phyloP scores from a whole-genome alignment of 2,113 vertebrate species.

The Cyphomyrus plagiostoma region DNA sequence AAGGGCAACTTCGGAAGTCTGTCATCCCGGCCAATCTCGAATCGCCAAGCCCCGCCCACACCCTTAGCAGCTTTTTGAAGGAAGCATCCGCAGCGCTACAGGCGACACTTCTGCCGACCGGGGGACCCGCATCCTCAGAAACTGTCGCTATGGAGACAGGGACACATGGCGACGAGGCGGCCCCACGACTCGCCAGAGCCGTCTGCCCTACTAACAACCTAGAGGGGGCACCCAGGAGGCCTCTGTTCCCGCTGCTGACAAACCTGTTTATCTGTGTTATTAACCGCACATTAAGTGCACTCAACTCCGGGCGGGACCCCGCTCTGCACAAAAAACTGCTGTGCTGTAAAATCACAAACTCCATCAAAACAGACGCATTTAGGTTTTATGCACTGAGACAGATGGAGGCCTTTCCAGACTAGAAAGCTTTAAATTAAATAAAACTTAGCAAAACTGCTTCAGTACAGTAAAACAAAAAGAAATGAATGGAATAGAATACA shows the following conservation, averaged over 20 bases:
- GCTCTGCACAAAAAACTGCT: not conserved
- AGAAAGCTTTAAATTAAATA: slow-evolving; percentile 10
- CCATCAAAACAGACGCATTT: not conserved
- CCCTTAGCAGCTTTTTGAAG: slow-evolving; percentile 28
- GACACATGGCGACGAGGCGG: slow-evolving; percentile 38
- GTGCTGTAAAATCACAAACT: not conserved
- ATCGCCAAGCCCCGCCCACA: not conserved
- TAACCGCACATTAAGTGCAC: not conserved
- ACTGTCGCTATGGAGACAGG: slow-evolving; percentile 48
- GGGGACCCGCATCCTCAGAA: slow-evolving; percentile 17
- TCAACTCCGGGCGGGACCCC: not conserved
- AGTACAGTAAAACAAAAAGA: not conserved
- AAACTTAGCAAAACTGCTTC: not conserved
- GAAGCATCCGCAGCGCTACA: not conserved
- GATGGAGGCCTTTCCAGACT: not conserved
- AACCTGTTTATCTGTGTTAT: slow-evolving; percentile 25
- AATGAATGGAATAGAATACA: not conserved
- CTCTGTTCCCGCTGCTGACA: slow-evolving; percentile 24
- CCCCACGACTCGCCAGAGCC: slow-evolving; percentile 27
- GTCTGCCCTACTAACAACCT: not conserved
- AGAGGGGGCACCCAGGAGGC: slow-evolving; percentile 27
- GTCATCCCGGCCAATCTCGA: not conserved
- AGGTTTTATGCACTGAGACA: not conserved
- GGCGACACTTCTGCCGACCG: slow-evolving; percentile 17
- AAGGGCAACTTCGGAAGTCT: not conserved